Percentiles rank a stretch among this genome's conserved stretches.
phyloP scores from a whole-genome alignment of 2,888 invertebrate genomes.

The Abrostola triplasia region DNA sequence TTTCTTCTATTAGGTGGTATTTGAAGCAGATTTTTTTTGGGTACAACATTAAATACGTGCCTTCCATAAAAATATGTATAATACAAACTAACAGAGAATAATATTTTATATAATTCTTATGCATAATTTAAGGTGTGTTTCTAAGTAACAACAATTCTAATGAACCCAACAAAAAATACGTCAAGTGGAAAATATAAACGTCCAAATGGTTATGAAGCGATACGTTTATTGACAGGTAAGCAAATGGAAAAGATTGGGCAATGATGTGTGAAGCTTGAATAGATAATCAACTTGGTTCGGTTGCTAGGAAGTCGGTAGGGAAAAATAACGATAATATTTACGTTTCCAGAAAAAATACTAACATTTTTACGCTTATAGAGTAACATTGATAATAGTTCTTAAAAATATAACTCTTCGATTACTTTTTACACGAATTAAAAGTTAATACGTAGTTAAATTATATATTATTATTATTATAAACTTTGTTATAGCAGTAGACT shows the following conservation, averaged over 20 bases:
- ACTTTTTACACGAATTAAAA: too few species aligned
- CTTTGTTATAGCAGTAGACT: too few species aligned
- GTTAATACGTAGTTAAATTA: too few species aligned
- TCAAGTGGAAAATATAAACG: constrained; percentile 37
- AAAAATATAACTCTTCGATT: too few species aligned
- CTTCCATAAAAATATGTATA: neutral
- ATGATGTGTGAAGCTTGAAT: constrained; percentile 36
- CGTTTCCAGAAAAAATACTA: neutral
- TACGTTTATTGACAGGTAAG: constrained; percentile 42
- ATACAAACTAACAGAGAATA: neutral
- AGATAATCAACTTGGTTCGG: constrained; percentile 24
- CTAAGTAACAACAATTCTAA: constrained; percentile 11
- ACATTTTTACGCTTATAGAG: too few species aligned
- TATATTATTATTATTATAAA: too few species aligned
- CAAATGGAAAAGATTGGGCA: constrained; percentile 37
- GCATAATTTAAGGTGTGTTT: neutral
- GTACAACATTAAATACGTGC: too few species aligned
- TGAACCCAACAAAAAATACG: constrained; percentile 24
- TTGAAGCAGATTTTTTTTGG: too few species aligned
- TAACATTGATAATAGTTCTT: too few species aligned
- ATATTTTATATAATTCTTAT: neutral
- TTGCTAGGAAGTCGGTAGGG: constrained; percentile 22
- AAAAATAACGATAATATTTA: neutral
- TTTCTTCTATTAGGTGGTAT: too few species aligned
- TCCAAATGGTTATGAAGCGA: constrained; percentile 24